A percentile compares a stretch with the other conserved stretches of the same genome.
These are phyloP conservation scores for Leucozona laternaria DNA, from an alignment of 2,888 invertebrate species.

Conservation along the genomic window DNA sequence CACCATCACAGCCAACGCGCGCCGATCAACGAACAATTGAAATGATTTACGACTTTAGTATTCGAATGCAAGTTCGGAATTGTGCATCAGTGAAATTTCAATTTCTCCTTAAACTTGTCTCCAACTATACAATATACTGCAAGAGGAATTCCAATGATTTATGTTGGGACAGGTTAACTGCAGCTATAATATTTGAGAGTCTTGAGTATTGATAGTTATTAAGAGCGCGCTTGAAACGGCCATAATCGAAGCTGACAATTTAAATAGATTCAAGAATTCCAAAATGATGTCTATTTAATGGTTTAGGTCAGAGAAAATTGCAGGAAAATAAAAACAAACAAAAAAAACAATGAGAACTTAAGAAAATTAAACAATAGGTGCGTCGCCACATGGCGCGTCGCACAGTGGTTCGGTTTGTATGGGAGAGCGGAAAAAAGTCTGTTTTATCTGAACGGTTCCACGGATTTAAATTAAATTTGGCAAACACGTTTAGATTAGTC, in stretches of 20 bases:
- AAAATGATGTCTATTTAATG: background rate
- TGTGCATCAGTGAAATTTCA: conserved; percentile 43
- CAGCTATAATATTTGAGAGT: background rate
- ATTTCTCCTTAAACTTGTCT: conserved; percentile 48
- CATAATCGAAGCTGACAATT: background rate
- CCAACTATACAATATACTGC: too few relatives aligned
- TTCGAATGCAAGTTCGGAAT: conserved; percentile 1
- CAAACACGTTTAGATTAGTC: too few relatives aligned
- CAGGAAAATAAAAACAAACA: too few relatives aligned
- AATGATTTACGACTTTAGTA: conserved; percentile 42
- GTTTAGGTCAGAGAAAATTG: background rate
- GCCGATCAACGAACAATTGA: conserved; percentile 47
- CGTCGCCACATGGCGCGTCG: too few relatives aligned
- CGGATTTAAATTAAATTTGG: too few relatives aligned
- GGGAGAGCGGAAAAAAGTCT: too few relatives aligned
- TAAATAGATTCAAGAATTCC: conserved; percentile 13
- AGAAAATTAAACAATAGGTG: too few relatives aligned
- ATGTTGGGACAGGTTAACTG: conserved; percentile 10
- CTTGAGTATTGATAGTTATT: conserved; percentile 4
- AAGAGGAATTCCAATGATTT: conserved; percentile 24
- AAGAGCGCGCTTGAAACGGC: background rate
- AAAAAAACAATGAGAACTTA: too few relatives aligned
- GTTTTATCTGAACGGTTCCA: too few relatives aligned
- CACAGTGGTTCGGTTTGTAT: too few relatives aligned
- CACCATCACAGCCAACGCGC: background rate